Base-by-base conservation (phyloP, 2,888 invertebrate species). In the Gordius sp. region DNA sequence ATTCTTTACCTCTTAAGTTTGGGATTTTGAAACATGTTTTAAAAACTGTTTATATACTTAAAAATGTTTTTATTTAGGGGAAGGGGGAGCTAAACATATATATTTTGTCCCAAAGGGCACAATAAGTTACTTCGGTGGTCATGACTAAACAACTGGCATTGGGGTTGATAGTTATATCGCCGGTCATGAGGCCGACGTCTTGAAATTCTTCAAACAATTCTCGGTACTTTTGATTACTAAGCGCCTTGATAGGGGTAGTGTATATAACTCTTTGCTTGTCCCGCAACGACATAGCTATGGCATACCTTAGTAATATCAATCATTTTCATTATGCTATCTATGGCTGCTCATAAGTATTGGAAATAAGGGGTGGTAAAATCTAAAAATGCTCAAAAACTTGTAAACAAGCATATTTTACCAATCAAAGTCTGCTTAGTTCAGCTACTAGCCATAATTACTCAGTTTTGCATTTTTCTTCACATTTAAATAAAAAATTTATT, bases 141-240 rank as follows among this genome's bases (percentile, higher is more conserved):
- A 99, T 99, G 62, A 99, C 89, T 39, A 99, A 76, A 69, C 91
- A 86, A 58, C 87, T 87, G 16, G 97, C 97, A 33, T 81, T 80
- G 2, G 93, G 93, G 73, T 97, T 97, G 58, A 99, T 89, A 0
- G 97, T 99, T 1, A 97, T 93, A 73, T 99, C 97, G 28, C 97
- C 97, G 25, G 97, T 99, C 62, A 99, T 81, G 55, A 99, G 74
- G 41, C 97, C 97, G 8, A 99, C 97, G 71, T 99, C 97, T 69
- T 80, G 79, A 66, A 93, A 93, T 69, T 91, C 87, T 66, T 93
- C 93, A 60, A 79, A 80, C 67, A 99, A 83, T 68, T 99, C 97
- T 61, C 97, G 75, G 69, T 87, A 99, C 68, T 99, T 99, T 71
- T 99, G 97, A 74, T 99, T 99, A 63, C 91, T 91, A 47, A 99